Base-by-base conservation (phyloP, 2,888 invertebrate genomes). In the Myopa tessellatipennis region DNA sequence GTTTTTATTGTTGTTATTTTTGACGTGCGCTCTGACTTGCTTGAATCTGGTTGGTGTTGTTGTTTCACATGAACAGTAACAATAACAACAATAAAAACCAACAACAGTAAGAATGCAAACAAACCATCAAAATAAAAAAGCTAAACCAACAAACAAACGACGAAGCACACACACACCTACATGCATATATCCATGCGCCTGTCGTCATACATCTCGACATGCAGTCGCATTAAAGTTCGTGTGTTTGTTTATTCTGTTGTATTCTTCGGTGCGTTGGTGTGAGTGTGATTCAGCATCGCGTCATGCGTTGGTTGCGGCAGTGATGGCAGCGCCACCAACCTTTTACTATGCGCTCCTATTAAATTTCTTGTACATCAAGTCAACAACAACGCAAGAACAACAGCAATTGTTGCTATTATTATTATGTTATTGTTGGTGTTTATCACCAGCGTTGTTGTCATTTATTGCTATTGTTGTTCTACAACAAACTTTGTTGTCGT, bases 331-430 rank as follows among this genome's bases (percentile, higher is more conserved):
- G 69, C 52, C 45, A 52, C 45, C 68, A 78, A 45, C 77, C 26
- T 74, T 63, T 68, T 77, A 77, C 77, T 78, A 79, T 82, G 82
- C 76, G 81, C 79, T 81, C 82, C 82, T 81, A 81, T 79, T 82
- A 80, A 78, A 80, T 79, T 78, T 74, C 80, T 79, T 80, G 81
- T 80, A 80, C 80, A 80, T 81, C 80, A 80, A 81, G 80, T 78
- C 81, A 82, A 82, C 82, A 82, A 82, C 81, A 81, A 81, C 78
- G 76, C 38, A 58, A 71, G 60, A 75, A 68, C 52, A 65, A 65
- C 63, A 52, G 74, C 52, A 65, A 52, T 74, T 65, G 36, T 74
- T 74, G 65, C n/a, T 26, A 26, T 26, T 26, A 26, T 26, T 26
- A 26, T 26, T 26, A 26, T 26, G 26, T 26, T 26, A 26, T 26